A percentile compares a stretch with the other conserved stretches of the same genome.
phyloP scores from a whole-genome alignment of 2,113 vertebrate species.

The Dolichotis patagonum region DNA sequence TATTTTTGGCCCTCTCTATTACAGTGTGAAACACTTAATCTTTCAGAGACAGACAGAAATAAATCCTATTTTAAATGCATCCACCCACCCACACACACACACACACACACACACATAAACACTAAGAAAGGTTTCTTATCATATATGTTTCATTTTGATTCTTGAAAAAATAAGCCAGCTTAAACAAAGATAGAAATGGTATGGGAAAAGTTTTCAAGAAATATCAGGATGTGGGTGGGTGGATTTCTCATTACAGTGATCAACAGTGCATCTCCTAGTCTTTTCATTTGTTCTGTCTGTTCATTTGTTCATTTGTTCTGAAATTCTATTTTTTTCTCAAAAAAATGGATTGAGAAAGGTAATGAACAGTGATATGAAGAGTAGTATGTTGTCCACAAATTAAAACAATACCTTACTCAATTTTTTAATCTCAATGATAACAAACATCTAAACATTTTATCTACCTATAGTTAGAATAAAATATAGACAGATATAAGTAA shows the following conservation, averaged over 20 bases:
- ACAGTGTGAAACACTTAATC: background rate
- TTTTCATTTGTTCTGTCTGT: background rate
- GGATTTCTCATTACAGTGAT: background rate
- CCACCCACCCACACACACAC: background rate
- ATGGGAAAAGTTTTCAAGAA: background rate
- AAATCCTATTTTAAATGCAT: background rate
- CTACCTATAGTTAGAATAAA: background rate
- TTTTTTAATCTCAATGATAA: background rate
- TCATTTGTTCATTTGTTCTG: background rate
- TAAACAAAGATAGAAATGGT: background rate
- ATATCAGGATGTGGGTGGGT: background rate
- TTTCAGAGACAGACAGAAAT: background rate
- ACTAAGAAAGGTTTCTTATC: background rate
- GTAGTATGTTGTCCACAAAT: background rate
- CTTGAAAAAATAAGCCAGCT: background rate
- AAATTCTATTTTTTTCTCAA: constrained; percentile 7
- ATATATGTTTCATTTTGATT: background rate
- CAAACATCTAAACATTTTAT: background rate
- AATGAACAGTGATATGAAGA: background rate
- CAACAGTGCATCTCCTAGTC: background rate
- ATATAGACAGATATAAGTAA: background rate
- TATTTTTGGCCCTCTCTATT: background rate
- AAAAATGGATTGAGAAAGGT: background rate
- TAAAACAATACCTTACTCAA: background rate
- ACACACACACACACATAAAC: background rate